A percentile compares a stretch with the other conserved stretches of the same genome.
Conservation (phyloP, 2,797 vertebrate species). For the Gallinago stenura region DNA sequence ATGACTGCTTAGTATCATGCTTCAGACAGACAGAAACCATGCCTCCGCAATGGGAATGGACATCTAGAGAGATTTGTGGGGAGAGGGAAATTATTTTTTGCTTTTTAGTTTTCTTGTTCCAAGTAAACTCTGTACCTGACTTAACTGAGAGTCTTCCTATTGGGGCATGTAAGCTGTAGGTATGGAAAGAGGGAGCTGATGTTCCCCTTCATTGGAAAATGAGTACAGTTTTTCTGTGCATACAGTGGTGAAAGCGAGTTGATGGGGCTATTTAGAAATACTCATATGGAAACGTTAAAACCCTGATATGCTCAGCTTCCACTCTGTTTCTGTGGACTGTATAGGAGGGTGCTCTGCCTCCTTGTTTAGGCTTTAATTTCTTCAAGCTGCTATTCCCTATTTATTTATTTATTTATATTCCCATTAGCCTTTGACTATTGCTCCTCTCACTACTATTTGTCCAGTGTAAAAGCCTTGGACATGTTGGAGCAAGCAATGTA, state of each 20-base stretch:
- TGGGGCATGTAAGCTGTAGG: neutral
- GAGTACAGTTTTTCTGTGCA: neutral
- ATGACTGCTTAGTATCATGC: neutral
- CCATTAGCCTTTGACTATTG: neutral
- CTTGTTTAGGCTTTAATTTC: neutral
- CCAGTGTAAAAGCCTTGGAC: neutral
- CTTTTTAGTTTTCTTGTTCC: neutral
- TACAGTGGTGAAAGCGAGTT: neutral
- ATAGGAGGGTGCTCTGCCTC: neutral
- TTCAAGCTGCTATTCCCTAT: neutral
- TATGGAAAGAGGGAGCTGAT: neutral
- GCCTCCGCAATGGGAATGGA: neutral
- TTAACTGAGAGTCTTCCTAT: neutral
- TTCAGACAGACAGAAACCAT: neutral
- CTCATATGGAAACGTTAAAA: neutral
- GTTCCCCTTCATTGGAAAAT: neutral
- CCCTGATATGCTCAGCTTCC: neutral
- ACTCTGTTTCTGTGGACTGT: neutral
- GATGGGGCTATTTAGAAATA: neutral
- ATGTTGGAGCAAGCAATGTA: neutral
- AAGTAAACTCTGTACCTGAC: neutral
- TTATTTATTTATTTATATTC: neutral
- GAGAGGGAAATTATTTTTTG: neutral
- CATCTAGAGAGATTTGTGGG: neutral
- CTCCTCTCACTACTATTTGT: neutral